These are phyloP conservation scores for Campylorhamphus procurvoides DNA, from an alignment of 2,113 vertebrate genomes.

Conservation along the genomic window DNA sequence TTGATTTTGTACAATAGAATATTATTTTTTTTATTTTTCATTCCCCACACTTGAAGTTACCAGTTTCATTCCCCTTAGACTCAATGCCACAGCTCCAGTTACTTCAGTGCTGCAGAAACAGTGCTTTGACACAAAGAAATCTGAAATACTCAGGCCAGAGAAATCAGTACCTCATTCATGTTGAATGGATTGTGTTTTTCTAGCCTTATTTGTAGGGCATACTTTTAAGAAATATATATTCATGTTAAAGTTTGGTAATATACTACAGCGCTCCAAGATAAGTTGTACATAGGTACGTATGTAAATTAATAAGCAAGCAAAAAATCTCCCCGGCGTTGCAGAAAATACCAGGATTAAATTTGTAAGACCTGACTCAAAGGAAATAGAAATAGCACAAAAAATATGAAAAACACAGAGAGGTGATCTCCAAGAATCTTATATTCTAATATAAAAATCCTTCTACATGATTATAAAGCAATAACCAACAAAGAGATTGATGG, in stretches of 20 bases:
- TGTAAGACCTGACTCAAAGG: not conserved
- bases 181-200: not conserved
- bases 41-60: not conserved
- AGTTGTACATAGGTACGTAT: not conserved
- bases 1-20: not conserved
- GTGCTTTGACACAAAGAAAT: not conserved
- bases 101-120: not conserved
- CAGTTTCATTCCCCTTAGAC: not conserved
- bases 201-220: not conserved
- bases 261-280: not conserved
- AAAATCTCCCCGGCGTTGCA: not conserved
- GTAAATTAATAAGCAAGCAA: not conserved
- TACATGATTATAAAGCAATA: not conserved
- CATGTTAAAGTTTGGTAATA: not conserved
- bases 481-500: not conserved
- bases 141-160: not conserved
- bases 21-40: not conserved
- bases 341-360: not conserved
- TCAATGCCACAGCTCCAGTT: not conserved
- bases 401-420: not conserved
- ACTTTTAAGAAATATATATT: not conserved
- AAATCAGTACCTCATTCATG: not conserved
- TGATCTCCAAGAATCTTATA: not conserved
- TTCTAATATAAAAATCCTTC: not conserved
- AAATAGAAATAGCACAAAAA: not conserved